Percentiles rank a stretch among this genome's conserved stretches.
Conservation (phyloP, 2,888 invertebrate species). For the Clivina fossor region DNA sequence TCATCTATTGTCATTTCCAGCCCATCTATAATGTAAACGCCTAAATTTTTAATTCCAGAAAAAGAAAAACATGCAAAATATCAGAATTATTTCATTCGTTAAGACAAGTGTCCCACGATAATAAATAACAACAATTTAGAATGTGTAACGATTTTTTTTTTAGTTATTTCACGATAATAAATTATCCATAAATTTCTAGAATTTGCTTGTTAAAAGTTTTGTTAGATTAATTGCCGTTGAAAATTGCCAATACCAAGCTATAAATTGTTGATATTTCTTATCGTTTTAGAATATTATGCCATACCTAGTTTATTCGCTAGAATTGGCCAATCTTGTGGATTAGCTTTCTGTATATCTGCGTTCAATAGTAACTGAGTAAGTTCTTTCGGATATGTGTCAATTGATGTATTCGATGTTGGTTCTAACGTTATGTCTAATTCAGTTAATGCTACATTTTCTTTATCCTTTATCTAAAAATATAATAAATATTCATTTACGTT, state of each 20-base stretch:
- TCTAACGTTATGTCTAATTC: conserved; percentile 18
- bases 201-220: too few relatives aligned
- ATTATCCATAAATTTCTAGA: too few relatives aligned
- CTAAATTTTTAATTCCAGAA: too few relatives aligned
- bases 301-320: conserved; percentile 24
- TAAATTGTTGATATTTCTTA: too few relatives aligned
- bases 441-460: conserved; percentile 19
- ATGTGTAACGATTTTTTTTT: too few relatives aligned
- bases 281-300: neutral
- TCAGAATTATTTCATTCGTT: too few relatives aligned
- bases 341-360: conserved; percentile 20
- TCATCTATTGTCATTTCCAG: conserved; percentile 28
- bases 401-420: conserved; percentile 13
- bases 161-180: too few relatives aligned
- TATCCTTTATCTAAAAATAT: conserved; percentile 19
- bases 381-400: conserved; percentile 16
- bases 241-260: too few relatives aligned
- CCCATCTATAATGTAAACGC: conserved; percentile 13
- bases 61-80: too few relatives aligned
- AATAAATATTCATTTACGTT: neutral
- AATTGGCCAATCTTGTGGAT: conserved; percentile 17
- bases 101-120: too few relatives aligned
- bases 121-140: too few relatives aligned
- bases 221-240: too few relatives aligned
- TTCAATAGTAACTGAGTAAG: conserved; percentile 19